Evolutionary conservation across 1,140 invertebrate species (phyloP).

Genomic region (Zophobas morio): DNA sequence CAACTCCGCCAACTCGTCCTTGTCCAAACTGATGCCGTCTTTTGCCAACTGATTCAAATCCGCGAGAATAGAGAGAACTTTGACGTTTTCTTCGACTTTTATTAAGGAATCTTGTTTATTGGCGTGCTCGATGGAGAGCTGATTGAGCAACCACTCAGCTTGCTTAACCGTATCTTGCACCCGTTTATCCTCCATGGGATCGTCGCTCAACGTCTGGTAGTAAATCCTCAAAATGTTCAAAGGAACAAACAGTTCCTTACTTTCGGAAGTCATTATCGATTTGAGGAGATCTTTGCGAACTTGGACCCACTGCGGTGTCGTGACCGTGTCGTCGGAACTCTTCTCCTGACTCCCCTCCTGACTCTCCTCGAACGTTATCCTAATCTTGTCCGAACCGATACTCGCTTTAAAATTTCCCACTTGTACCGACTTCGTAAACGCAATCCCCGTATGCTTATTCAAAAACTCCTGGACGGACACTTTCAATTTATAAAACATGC

Average conservation of each 20-base stretch:
- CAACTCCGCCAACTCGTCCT: conserved; percentile 22
- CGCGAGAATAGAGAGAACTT: conserved; percentile 26
- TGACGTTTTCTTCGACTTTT: conserved; percentile 32
- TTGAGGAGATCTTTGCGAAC: conserved; percentile 62
- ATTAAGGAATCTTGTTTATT: conserved; percentile 57
- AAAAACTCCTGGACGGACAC: conserved; percentile 67
- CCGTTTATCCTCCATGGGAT: conserved; percentile 54
- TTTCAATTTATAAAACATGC: conserved; percentile 66
- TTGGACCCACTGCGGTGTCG: conserved; percentile 62
- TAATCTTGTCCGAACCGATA: conserved; percentile 62
- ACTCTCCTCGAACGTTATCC: conserved; percentile 54
- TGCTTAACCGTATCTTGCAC: conserved; percentile 59
- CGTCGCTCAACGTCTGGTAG: conserved; percentile 61
- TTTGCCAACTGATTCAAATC: conserved; percentile 29
- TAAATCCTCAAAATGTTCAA: conserved; percentile 63
- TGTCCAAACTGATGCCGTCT: conserved; percentile 16
- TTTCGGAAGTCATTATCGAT: conserved; percentile 61
- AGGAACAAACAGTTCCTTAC: conserved; percentile 61
- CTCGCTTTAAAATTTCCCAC: conserved; percentile 61
- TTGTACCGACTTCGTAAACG: conserved; percentile 59
- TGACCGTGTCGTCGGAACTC: conserved; percentile 5
- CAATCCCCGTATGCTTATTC: conserved; percentile 65
- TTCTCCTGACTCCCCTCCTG: conserved; percentile 34
- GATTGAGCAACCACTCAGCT: conserved; percentile 62
- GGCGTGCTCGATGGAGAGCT: conserved; percentile 61